Conservation (phyloP, 2,797 vertebrate species). For the Lagocephalus sceleratus region DNA sequence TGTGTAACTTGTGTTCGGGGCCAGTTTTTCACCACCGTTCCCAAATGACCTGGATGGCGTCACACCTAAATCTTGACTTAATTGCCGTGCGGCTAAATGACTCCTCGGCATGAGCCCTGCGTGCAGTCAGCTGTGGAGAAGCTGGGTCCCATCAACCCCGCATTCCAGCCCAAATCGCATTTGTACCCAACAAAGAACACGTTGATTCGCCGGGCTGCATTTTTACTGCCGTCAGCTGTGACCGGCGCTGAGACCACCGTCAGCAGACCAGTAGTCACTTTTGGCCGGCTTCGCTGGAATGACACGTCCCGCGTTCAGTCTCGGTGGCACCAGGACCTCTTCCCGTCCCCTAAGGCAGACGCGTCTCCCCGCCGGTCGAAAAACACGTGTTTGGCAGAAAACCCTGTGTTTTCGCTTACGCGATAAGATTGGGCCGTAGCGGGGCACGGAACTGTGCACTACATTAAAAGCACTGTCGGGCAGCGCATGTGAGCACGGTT, state of each 20-base stretch:
- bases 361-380: constrained; percentile 23
- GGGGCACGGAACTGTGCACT: constrained; percentile 49
- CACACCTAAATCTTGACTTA: constrained; percentile 42
- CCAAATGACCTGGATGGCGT: constrained; percentile 37
- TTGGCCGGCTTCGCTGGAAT: constrained; percentile 22
- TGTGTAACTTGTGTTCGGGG: constrained; percentile 44
- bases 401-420: constrained; percentile 42
- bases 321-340: constrained; percentile 13
- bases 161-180: constrained; percentile 72
- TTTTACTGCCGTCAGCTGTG: constrained; percentile 49
- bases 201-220: constrained; percentile 42
- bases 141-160: constrained; percentile 40
- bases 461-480: constrained; percentile 39
- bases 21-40: constrained; percentile 34
- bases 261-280: constrained; percentile 54
- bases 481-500: constrained; percentile 9
- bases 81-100: constrained; percentile 36
- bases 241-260: constrained; percentile 33
- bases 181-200: constrained; percentile 58
- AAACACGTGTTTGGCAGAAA: constrained; percentile 42
- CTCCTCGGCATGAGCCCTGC: constrained; percentile 30
- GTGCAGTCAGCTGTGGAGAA: constrained; percentile 32
- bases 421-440: constrained; percentile 62
- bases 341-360: constrained; percentile 20
- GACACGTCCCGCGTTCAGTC: constrained; percentile 27